Evolutionary conservation across 2,888 invertebrate genomes (phyloP), one percentile per base, ranked within the genome.

Genomic region (Himalopsyche tibetana): DNA sequence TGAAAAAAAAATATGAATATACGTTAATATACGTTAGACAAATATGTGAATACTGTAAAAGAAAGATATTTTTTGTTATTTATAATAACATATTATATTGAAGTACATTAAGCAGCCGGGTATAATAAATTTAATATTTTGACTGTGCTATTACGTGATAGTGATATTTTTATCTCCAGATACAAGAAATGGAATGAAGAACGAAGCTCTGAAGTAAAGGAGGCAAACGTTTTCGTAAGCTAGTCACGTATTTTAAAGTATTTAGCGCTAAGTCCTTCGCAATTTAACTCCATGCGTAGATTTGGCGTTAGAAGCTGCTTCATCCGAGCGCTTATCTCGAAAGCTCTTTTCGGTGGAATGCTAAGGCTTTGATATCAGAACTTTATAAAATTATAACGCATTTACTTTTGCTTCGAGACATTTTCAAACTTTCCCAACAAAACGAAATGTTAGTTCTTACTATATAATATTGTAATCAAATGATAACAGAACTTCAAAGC

Each of bases 211-310:
- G 11, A 28, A 63, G 45, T 55, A 15, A 82, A 45, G 51, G 36
- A 55, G n/a, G 51, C 82, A 82, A 82, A 82, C 55, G 28, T 56
- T n/a, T 63, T 69, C 40, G 82, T 83, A 85, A 83, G 74, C 83
- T 79, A 83, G 85, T 83, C 85, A 85, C 85, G 85, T 74, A 56
- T 45, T 79, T 63, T 63, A 79, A 74, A 85, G 85, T 85, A 85
- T 85, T 85, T 85, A 85, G 85, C 85, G 74, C 83, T 80, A 63
- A 55, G 82, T 28, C 82, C 36, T 45, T 55, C 55, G 45, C 81
- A 81, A 51, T 51, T 51, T 51, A 42, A 45, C 42, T 42, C 81
- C 28, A 28, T 81, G 81, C 81, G 81, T 81, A 45, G 81, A 81
- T 42, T 45, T 80, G 63, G 15, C 63, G 63, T 63, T 28, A 63